Conservation (phyloP, 2,797 vertebrate genomes). For the Oreochromis grahami region DNA sequence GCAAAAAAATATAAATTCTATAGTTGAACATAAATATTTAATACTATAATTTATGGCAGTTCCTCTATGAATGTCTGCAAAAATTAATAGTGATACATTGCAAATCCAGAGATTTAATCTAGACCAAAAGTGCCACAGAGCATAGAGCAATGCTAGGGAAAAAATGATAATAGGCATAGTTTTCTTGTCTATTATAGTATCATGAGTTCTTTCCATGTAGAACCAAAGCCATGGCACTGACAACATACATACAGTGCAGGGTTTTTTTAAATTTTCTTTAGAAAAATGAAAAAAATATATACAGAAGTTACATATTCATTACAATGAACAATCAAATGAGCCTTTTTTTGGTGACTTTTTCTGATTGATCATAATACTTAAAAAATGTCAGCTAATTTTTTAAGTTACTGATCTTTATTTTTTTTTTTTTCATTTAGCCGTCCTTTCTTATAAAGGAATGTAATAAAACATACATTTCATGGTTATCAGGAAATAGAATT, state of each 20-base stretch:
- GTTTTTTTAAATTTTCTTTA: neutral
- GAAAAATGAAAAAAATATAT: neutral
- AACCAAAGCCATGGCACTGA: neutral
- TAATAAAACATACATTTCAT: neutral
- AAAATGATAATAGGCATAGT: neutral
- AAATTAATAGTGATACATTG: neutral
- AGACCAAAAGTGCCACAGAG: neutral
- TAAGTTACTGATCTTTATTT: neutral
- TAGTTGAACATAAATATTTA: neutral
- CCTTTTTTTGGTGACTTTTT: neutral
- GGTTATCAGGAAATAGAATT: constrained; percentile 3
- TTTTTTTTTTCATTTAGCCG: neutral
- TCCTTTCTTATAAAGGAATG: neutral
- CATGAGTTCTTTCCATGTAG: neutral
- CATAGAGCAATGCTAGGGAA: neutral
- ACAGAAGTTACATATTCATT: neutral
- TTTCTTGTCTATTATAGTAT: neutral
- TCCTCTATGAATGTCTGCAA: neutral
- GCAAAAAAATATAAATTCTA: neutral
- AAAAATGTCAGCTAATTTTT: neutral
- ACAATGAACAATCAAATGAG: neutral
- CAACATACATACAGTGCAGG: neutral
- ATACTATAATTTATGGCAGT: neutral
- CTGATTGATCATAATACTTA: neutral
- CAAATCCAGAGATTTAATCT: neutral